Conservation (phyloP, 30 jellyfish, hydroid and myxozoan genomes). For the Nemopilema nomurai region DNA sequence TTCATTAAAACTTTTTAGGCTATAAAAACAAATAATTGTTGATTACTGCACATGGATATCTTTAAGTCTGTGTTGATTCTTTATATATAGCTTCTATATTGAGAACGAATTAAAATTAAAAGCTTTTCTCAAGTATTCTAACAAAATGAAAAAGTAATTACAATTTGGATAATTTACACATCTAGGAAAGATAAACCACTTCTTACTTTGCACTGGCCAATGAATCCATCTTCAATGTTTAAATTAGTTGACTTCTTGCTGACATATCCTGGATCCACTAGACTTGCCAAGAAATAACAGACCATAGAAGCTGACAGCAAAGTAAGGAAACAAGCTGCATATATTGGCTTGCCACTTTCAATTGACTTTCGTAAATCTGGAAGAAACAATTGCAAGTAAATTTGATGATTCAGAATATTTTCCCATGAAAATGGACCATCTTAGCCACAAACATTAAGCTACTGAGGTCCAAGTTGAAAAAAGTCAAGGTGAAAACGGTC, state of each 20-base stretch:
- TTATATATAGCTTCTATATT: too few species aligned
- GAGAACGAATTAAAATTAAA: too few species aligned
- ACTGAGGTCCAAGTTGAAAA: too few species aligned
- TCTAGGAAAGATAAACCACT: background rate
- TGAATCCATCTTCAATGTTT: conserved; percentile 72
- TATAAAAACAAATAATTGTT: too few species aligned
- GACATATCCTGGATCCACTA: conserved; percentile 93
- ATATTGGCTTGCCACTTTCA: conserved; percentile 57
- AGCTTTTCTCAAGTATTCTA: too few species aligned
- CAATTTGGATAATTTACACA: background rate
- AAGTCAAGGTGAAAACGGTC: too few species aligned
- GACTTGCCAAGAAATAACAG: conserved; percentile 73
- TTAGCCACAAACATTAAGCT: background rate
- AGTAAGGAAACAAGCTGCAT: conserved; percentile 71
- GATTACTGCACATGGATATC: too few species aligned
- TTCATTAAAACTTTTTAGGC: background rate
- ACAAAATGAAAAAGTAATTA: too few species aligned
- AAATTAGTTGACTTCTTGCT: conserved; percentile 35
- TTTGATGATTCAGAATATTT: background rate
- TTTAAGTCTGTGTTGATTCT: too few species aligned
- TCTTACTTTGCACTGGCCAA: conserved; percentile 43
- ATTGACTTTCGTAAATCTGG: conserved; percentile 54
- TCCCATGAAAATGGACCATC: background rate
- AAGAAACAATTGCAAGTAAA: background rate
- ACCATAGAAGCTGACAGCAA: conserved; percentile 62